A percentile compares a stretch with the other conserved stretches of the same genome.
phyloP scores from a whole-genome alignment of 30 jellyfish, hydroid and myxozoan genomes.

The Phacellophora camtschatica region DNA sequence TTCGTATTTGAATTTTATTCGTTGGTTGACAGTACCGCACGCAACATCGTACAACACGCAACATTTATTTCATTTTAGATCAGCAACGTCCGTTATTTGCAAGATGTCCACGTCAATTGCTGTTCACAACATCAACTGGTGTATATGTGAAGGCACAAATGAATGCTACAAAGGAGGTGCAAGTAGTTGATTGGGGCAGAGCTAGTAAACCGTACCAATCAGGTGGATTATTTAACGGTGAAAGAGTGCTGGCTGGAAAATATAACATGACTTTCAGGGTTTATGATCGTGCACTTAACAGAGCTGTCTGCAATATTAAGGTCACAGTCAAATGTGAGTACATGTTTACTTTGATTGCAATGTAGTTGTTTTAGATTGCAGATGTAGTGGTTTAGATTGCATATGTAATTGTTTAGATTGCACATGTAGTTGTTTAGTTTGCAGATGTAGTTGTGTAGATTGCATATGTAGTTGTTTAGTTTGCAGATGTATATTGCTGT shows the following conservation, averaged over 20 bases:
- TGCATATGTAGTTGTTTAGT: no score
- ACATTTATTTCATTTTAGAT: no score
- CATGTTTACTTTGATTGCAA: not conserved
- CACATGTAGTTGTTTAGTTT: no score
- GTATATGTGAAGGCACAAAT: not conserved
- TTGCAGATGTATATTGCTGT: no score
- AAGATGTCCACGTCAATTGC: constrained; percentile 11
- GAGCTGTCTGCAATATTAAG: not conserved
- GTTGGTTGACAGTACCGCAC: no score
- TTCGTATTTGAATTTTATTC: no score
- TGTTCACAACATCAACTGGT: constrained; percentile 7
- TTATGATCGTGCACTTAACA: not conserved
- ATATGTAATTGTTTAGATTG: no score
- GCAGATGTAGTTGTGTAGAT: no score
- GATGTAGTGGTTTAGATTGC: no score
- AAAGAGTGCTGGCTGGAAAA: not conserved
- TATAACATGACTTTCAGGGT: not conserved
- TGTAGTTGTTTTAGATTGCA: no score
- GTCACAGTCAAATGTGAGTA: constrained; percentile 24
- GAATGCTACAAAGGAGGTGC: not conserved
- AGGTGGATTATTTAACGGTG: not conserved
- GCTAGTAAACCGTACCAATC: not conserved
- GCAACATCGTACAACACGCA: no score
- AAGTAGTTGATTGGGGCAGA: not conserved
- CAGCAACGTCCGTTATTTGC: no score